Percentiles rank a stretch among this genome's conserved stretches.
Evolutionary conservation across 2,113 vertebrate genomes (phyloP).

Genomic region (Seriola dumerili): DNA sequence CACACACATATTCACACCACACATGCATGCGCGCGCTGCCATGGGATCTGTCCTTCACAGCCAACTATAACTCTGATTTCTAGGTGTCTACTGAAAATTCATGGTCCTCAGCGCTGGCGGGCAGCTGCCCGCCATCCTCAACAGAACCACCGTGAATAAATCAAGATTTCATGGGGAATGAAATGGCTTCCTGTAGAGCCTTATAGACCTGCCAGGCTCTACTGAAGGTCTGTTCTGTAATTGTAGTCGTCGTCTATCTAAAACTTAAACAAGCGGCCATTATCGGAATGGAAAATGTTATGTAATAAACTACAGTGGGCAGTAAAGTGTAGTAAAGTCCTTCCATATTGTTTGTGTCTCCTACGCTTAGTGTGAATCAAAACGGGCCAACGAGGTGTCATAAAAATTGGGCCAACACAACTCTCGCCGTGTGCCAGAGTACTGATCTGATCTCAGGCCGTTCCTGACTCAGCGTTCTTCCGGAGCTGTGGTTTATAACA

Average conservation of each 20-base stretch:
- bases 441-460: conserved; percentile 49
- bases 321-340: conserved; percentile 20
- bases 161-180: conserved; percentile 66
- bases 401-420: conserved; percentile 28
- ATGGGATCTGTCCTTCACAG: conserved; percentile 63
- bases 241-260: conserved; percentile 26
- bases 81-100: conserved; percentile 63
- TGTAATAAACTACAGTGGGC: conserved; percentile 16
- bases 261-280: conserved; percentile 35
- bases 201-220: conserved; percentile 29
- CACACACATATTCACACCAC: conserved; percentile 12
- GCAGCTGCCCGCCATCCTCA: conserved; percentile 45
- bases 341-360: conserved; percentile 22
- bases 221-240: conserved; percentile 42
- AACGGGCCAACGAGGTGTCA: conserved; percentile 40
- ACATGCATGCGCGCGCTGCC: conserved; percentile 36
- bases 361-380: conserved; percentile 10
- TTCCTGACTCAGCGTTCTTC: conserved; percentile 68
- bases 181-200: conserved; percentile 51
- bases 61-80: conserved; percentile 79
- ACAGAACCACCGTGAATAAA: conserved; percentile 55
- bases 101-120: conserved; percentile 47
- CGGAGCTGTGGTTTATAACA: conserved; percentile 45
- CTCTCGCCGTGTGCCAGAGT: conserved; percentile 27
- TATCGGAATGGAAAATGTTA: conserved; percentile 4